These are phyloP conservation scores for Drosophila bocqueti DNA, from an alignment of 1,140 invertebrate species.

Conservation along the genomic window DNA sequence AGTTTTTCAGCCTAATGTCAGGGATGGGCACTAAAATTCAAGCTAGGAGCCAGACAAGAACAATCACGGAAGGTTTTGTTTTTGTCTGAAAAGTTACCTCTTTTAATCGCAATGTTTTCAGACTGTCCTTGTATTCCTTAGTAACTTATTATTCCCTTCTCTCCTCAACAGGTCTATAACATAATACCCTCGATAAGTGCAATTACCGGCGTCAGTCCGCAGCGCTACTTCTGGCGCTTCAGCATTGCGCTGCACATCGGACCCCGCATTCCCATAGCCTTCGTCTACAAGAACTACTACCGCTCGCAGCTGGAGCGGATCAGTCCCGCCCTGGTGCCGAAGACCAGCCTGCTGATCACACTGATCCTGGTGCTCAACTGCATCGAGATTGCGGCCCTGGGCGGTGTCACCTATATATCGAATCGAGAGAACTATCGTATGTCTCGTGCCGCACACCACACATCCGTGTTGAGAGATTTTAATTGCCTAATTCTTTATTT, in stretches of 20 bases:
- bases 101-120: not conserved
- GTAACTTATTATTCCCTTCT: conserved; percentile 15
- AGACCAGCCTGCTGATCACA: conserved; percentile 88
- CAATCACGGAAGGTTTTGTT: not conserved
- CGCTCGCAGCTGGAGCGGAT: conserved; percentile 88
- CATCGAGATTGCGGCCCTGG: conserved; percentile 92
- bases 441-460: conserved; percentile 80
- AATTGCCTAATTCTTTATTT: conserved; percentile 83
- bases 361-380: conserved; percentile 94
- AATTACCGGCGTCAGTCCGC: conserved; percentile 95
- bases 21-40: not conserved
- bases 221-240: conserved; percentile 96
- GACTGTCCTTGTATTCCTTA: not conserved
- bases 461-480: not conserved
- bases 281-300: conserved; percentile 93
- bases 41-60: not conserved
- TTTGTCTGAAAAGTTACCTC: not conserved
- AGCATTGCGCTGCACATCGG: conserved; percentile 95
- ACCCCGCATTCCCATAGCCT: conserved; percentile 93
- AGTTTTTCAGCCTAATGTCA: not conserved
- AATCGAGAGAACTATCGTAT: conserved; percentile 98
- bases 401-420: conserved; percentile 96
- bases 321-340: conserved; percentile 86
- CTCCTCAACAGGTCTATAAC: conserved; percentile 91
- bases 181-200: conserved; percentile 96